Evolutionary conservation across 2,797 vertebrate genomes (phyloP), one percentile per base, ranked within the genome.

Genomic region (Discoglossus pictus): DNA sequence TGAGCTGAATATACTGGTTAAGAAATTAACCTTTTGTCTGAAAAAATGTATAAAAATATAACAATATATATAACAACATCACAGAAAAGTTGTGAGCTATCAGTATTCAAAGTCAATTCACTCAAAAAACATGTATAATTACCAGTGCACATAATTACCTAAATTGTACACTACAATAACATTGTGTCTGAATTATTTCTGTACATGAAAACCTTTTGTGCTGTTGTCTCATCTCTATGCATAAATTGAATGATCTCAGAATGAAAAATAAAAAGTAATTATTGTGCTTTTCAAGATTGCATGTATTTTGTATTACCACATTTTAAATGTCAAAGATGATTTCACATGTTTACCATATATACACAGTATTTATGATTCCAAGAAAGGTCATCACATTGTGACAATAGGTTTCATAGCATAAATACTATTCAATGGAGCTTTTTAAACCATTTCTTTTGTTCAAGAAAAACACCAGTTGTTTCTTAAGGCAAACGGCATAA

Each of bases 71-170:
- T 62, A 51, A 62, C 40, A 18, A 21, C 31, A 16, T 38, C 42
- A 64, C 40, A 50, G 38, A 23, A 38, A 21, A 64, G 51, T 34
- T 53, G 16, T 34, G 21, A 53, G 47, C 38, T 43, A 64, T 64
- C 61, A 43, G 38, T 43, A 64, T 63, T 52, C 61, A 31, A 42
- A 52, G 61, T 50, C 53, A 50, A 50, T 21, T n/a, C 42, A 55
- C 43, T 66, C 43, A 31, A 60, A 39, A 51, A 60, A 43, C 24
- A 68, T 60, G 35, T 59, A 60, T 60, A 60, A 52, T 59, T 52
- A 60, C 38, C 40, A 59, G 46, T 43, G 55, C 54, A 68, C 46
- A 59, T 68, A 68, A 68, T 52, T 68, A 35, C 44, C 20, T 34
- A 59, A 65, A 67, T 40, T 27, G 25, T 42, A 67, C 39, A 51